phyloP scores from a whole-genome alignment of 2,888 invertebrate species.

The Rhagophthalmus giganteus region DNA sequence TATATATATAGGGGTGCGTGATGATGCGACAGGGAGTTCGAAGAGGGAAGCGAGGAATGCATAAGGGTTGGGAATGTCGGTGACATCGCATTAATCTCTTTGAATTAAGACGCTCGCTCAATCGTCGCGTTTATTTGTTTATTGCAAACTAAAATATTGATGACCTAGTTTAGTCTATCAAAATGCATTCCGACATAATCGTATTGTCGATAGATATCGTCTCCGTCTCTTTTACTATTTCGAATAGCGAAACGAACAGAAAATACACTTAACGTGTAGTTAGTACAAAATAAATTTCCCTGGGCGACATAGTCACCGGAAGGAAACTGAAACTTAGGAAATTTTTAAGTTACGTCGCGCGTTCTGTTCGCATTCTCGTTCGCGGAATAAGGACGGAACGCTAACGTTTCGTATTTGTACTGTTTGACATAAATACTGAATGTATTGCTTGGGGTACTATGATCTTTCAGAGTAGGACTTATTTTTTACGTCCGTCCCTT shows the following conservation, averaged over 20 bases:
- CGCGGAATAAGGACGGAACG: conserved; percentile 23
- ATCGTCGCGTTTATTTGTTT: conserved; percentile 12
- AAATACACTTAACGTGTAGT: conserved; percentile 30
- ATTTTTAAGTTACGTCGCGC: conserved; percentile 25
- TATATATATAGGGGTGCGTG: conserved; percentile 26
- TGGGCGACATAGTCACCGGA: conserved; percentile 31
- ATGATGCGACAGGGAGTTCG: conserved; percentile 29
- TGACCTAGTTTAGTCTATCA: conserved; percentile 1
- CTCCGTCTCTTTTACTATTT: conserved; percentile 7
- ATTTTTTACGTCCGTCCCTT: background rate
- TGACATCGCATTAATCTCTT: conserved; percentile 44
- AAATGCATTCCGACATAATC: conserved; percentile 11
- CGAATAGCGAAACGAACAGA: conserved; percentile 23
- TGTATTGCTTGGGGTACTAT: conserved; percentile 24
- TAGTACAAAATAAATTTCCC: conserved; percentile 28
- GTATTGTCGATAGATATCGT: conserved; percentile 2
- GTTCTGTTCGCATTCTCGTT: conserved; percentile 2
- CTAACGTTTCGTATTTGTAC: conserved; percentile 19
- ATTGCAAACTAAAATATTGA: background rate
- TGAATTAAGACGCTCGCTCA: conserved; percentile 39
- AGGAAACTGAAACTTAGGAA: conserved; percentile 22
- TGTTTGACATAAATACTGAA: conserved; percentile 23
- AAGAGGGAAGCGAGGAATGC: conserved; percentile 38
- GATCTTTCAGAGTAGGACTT: conserved; percentile 22
- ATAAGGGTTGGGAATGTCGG: conserved; percentile 43